Evolutionary conservation across 2,888 invertebrate species (phyloP), one percentile per base, ranked within the genome.

Genomic region (Eurois occulta): DNA sequence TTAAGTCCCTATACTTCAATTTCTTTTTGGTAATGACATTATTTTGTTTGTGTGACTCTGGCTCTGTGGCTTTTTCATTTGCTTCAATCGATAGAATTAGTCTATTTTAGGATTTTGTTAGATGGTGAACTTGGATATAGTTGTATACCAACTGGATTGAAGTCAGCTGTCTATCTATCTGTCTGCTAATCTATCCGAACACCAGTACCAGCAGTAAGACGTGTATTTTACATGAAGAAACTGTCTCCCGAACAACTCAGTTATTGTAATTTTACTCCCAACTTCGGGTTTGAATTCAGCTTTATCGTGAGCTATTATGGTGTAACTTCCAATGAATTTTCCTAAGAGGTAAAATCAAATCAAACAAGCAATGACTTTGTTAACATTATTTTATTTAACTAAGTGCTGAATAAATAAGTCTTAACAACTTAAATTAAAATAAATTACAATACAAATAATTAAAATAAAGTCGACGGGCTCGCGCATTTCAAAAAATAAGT

Each of bases 381-480:
- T 88, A 88, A 90, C 80, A 89, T 87, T 90, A 89, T 90, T 94
- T 90, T 93, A 92, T 94, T 93, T 91, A 90, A 93, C 91, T 93
- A 91, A 91, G 95, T 96, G 95, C 94, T 93, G 94, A 95, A 96
- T 96, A 96, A 96, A 96, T 96, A 96, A 93, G 84, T 88, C 94
- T 96, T 92, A 92, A 94, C 92, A 92, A 87, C 91, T 93, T 93
- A 94, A 83, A 93, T 93, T 94, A 95, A 95, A 93, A 94, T 95
- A 95, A 96, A 94, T 95, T 95, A 96, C 78, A 86, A 72, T 84
- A 81, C 65, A 87, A 88, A 72, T 78, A 87, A 90, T 90, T 90
- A 92, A 92, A 92, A 93, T 93, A 94, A 96, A 95, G 95, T 96
- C 96, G 96, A 96, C 96, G 96, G 95, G 95, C 94, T 96, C 96